Base-by-base conservation (phyloP, 2,888 invertebrate genomes). In the Meteorus colon region DNA sequence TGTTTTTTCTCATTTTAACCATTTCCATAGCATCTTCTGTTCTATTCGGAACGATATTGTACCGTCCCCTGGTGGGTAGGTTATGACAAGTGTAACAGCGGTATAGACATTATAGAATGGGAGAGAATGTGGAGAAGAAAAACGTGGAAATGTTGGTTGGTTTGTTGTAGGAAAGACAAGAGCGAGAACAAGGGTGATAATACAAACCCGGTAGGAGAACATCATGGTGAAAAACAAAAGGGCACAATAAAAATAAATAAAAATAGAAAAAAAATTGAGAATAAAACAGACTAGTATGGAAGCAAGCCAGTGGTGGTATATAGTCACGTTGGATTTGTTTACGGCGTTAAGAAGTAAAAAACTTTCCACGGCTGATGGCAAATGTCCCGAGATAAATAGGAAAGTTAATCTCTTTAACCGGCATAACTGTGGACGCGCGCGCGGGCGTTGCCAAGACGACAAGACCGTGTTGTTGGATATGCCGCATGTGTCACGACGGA, bases 381-480 rank as follows among this genome's bases (percentile, higher is more conserved):
- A 77, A 59, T 68, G 62, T 63, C 75, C 66, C 71, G 78, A 80
- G 75, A 80, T 80, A 81, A 81, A 81, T 80, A 81, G 81, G 79
- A 81, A 81, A 82, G 80, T 81, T 81, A 84, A 82, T 83, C 80
- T 80, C 74, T 78, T 82, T 79, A 81, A 81, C 75, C 75, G 59
- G 73, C 77, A 74, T n/a, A n/a, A 16, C n/a, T 48, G 14, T n/a
- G n/a, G 48, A 48, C n/a, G 41, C 41, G 75, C n/a, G 74, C 74
- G 72, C 77, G 74, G 77, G 73, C 77, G 67, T 60, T 75, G 77
- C 79, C 79, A 77, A 79, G 74, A 72, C 73, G 55, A 63, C 74
- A 31, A 24, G 67, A 48, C 55, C 68, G 48, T 69, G 71, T 45
- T 63, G 72, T 27, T 69, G 71, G 19, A 37, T 67, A 45, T 60